Evolutionary conservation across 2,797 vertebrate genomes (phyloP).

Genomic region (Coregonus sp.): DNA sequence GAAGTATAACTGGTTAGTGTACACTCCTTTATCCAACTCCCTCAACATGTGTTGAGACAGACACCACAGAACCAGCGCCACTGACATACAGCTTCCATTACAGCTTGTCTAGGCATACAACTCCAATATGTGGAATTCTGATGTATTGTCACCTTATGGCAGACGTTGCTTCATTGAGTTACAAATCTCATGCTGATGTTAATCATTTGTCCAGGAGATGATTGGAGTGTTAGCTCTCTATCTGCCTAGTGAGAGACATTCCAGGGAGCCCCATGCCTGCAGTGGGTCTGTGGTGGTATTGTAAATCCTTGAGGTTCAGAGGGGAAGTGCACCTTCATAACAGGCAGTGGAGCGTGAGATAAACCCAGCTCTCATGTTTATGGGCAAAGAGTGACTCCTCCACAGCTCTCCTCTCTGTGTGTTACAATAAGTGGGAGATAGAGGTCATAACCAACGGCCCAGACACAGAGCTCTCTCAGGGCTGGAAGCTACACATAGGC

Average conservation of each 20-base stretch:
- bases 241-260: conserved; percentile 28
- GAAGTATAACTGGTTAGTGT: conserved; percentile 24
- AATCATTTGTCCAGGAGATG: too few relatives aligned
- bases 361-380: conserved; percentile 52
- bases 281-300: conserved; percentile 28
- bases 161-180: not conserved
- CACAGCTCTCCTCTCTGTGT: conserved; percentile 34
- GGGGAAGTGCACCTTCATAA: conserved; percentile 34
- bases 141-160: conserved; percentile 18
- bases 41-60: conserved; percentile 16
- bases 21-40: conserved; percentile 8
- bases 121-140: conserved; percentile 4
- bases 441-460: conserved; percentile 29
- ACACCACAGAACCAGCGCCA: conserved; percentile 21
- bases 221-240: not conserved
- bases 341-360: conserved; percentile 50
- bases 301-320: conserved; percentile 46
- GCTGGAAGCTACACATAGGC: not conserved
- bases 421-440: conserved; percentile 29
- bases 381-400: conserved; percentile 37
- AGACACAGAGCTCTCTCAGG: not conserved
- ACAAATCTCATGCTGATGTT: not conserved
- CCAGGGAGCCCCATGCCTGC: conserved; percentile 25
- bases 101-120: not conserved
- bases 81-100: not conserved